Percentiles rank a stretch among this genome's conserved stretches.
Evolutionary conservation across 53 echinoderm and acorn worm genomes (phyloP).

Genomic region (Temnopleurus reevesii): DNA sequence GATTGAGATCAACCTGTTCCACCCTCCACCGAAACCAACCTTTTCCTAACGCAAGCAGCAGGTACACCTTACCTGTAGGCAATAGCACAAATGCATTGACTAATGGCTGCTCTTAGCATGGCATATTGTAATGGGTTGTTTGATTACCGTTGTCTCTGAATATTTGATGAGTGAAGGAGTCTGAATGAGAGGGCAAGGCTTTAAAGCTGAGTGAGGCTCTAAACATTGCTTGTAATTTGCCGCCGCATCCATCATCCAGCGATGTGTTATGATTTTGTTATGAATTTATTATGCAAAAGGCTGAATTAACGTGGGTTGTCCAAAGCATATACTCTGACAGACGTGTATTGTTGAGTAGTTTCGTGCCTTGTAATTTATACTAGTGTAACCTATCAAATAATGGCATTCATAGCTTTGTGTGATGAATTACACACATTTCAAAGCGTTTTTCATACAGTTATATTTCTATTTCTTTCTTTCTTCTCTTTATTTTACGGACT

Average conservation of each 20-base stretch:
- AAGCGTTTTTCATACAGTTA: no score
- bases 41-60: background rate
- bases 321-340: no score
- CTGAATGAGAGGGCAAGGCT: background rate
- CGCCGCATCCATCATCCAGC: background rate
- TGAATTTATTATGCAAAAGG: background rate
- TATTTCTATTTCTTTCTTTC: no score
- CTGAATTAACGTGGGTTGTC: no score
- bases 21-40: background rate
- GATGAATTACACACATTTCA: no score
- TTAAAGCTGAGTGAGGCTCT: background rate
- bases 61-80: background rate
- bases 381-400: no score
- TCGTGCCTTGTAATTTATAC: no score
- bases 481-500: no score
- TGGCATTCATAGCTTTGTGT: no score
- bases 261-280: background rate
- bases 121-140: conserved; percentile 26
- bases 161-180: conserved; percentile 15
- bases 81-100: background rate
- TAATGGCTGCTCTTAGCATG: background rate
- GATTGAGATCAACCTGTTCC: background rate
- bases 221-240: background rate
- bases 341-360: no score
- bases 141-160: conserved; percentile 5